A percentile compares a stretch with the other conserved stretches of the same genome.
Conservation (phyloP, 2,113 vertebrate species). For the Bostrychus sinensis region DNA sequence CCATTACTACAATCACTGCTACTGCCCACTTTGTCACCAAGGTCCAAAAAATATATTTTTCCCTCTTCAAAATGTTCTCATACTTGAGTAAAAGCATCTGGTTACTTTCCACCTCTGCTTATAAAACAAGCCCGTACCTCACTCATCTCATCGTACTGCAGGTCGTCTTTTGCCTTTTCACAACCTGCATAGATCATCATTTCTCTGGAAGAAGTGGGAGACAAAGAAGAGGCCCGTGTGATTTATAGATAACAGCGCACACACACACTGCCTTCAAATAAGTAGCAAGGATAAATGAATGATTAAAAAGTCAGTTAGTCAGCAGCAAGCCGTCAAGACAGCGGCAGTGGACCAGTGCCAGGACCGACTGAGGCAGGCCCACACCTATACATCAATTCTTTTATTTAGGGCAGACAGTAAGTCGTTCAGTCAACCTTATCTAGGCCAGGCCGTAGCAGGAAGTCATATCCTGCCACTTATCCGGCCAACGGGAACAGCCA, state of each 20-base stretch:
- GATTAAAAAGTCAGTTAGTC: slow-evolving; percentile 77
- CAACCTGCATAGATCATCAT: slow-evolving; percentile 91
- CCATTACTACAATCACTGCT: too few species aligned
- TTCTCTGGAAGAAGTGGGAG: slow-evolving; percentile 78
- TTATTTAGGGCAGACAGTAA: slow-evolving; percentile 71
- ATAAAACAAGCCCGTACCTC: slow-evolving; percentile 85
- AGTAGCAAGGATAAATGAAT: slow-evolving; percentile 69
- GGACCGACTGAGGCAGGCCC: slow-evolving; percentile 17
- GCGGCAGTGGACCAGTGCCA: slow-evolving; percentile 27
- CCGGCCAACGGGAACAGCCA: slow-evolving; percentile 44
- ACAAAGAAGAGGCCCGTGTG: slow-evolving; percentile 60
- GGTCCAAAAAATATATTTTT: too few species aligned
- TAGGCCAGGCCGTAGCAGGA: slow-evolving; percentile 60
- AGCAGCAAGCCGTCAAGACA: slow-evolving; percentile 63
- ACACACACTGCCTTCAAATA: slow-evolving; percentile 56
- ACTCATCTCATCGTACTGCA: slow-evolving; percentile 87
- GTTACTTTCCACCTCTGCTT: background rate
- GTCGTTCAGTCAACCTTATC: slow-evolving; percentile 67
- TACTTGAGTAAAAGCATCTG: too few species aligned
- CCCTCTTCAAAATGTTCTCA: too few species aligned
- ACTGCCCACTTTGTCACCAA: too few species aligned
- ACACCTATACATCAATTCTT: slow-evolving; percentile 65
- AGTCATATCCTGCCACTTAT: slow-evolving; percentile 55
- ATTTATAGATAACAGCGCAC: slow-evolving; percentile 67
- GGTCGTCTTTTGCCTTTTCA: slow-evolving; percentile 88